phyloP scores from a whole-genome alignment of 2,797 vertebrate genomes.

The Masticophis lateralis region DNA sequence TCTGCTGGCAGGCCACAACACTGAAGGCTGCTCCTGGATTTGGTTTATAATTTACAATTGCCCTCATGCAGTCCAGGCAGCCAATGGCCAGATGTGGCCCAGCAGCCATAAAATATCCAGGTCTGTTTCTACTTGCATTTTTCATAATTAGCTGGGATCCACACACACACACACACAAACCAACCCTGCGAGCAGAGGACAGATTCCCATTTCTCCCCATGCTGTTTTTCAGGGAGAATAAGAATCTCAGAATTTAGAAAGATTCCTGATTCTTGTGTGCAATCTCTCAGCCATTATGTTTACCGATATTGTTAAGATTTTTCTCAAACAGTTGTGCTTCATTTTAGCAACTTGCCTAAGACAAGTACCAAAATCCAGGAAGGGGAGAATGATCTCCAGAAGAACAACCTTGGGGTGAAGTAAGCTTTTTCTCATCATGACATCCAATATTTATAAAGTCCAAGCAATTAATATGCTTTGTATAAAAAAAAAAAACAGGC shows the following conservation, averaged over 20 bases:
- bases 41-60: neutral
- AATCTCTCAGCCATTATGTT: neutral
- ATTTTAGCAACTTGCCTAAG: constrained; percentile 39
- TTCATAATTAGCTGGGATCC: neutral
- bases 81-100: neutral
- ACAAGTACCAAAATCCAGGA: constrained; percentile 33
- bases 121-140: neutral
- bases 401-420: constrained; percentile 58
- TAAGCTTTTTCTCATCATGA: constrained; percentile 24
- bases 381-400: constrained; percentile 38
- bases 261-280: too few relatives aligned
- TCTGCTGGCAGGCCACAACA: too few relatives aligned
- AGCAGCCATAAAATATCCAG: neutral
- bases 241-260: neutral
- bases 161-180: too few relatives aligned
- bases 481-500: neutral
- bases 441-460: neutral
- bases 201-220: too few relatives aligned
- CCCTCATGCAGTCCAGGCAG: neutral
- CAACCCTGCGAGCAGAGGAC: neutral
- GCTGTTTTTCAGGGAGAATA: neutral
- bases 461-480: neutral
- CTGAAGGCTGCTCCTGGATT: neutral
- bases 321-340: neutral
- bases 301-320: neutral